Conservation (phyloP, 2,113 vertebrate genomes). For the Pipa parva region DNA sequence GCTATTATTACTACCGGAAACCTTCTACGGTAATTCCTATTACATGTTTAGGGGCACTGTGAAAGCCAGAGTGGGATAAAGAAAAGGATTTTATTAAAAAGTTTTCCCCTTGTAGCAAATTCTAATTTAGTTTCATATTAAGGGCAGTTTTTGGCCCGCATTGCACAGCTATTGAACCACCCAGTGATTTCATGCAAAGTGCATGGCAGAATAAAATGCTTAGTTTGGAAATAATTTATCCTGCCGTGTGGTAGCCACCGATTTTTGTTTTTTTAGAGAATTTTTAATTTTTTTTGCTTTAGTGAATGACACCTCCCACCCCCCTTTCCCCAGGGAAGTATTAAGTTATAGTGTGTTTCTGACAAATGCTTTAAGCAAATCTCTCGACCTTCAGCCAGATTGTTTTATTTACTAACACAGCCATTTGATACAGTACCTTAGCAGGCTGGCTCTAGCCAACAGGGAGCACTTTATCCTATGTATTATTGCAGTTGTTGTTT, state of each 20-base stretch:
- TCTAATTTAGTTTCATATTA: too few relatives aligned
- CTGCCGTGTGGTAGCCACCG: background rate
- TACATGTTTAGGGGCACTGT: too few relatives aligned
- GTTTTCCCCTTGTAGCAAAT: too few relatives aligned
- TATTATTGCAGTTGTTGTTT: slow-evolving; percentile 40
- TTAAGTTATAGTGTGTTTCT: slow-evolving; percentile 44
- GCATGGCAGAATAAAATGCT: background rate
- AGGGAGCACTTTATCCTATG: slow-evolving; percentile 33
- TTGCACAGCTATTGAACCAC: too few relatives aligned
- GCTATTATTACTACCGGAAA: too few relatives aligned
- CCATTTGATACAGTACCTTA: slow-evolving; percentile 29
- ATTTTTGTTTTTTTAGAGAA: slow-evolving; percentile 13
- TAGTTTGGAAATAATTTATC: slow-evolving; percentile 13
- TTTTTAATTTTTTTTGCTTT: background rate
- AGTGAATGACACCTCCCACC: slow-evolving; percentile 31
- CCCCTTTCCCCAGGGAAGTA: slow-evolving; percentile 12
- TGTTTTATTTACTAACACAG: slow-evolving; percentile 23
- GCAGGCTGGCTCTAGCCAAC: slow-evolving; percentile 22
- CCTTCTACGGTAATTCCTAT: too few relatives aligned
- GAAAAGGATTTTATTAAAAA: too few relatives aligned
- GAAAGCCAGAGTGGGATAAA: too few relatives aligned
- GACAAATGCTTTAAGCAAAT: slow-evolving; percentile 41
- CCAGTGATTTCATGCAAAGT: background rate
- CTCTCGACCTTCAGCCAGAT: slow-evolving; percentile 43
- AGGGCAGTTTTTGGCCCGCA: too few relatives aligned